Evolutionary conservation across 2,797 vertebrate genomes (phyloP).

Genomic region (Syngnathus acus): DNA sequence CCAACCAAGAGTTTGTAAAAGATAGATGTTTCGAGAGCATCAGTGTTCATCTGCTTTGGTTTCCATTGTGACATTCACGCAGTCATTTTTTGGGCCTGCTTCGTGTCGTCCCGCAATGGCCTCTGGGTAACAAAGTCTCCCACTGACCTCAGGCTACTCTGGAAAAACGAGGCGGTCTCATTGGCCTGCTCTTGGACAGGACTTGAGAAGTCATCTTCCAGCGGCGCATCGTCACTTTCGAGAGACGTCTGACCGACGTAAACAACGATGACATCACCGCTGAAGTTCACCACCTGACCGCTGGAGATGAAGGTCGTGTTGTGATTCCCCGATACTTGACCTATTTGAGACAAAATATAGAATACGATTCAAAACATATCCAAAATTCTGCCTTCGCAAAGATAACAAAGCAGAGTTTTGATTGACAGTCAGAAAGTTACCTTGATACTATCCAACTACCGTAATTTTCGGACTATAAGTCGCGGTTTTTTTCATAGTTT

Average conservation of each 20-base stretch:
- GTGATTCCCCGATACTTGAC: slow-evolving; percentile 89
- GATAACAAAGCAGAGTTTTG: neutral
- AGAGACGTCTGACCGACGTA: slow-evolving; percentile 89
- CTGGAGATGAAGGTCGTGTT: slow-evolving; percentile 97
- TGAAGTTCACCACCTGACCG: slow-evolving; percentile 98
- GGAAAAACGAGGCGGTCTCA: slow-evolving; percentile 68
- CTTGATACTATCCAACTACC: too few relatives aligned
- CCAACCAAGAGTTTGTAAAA: neutral
- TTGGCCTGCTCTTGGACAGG: slow-evolving; percentile 86
- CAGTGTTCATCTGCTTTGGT: slow-evolving; percentile 25
- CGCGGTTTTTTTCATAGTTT: too few relatives aligned
- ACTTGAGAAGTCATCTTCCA: slow-evolving; percentile 73
- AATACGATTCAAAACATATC: neutral
- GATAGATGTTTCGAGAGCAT: neutral
- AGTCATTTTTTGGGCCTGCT: slow-evolving; percentile 65
- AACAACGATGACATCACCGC: slow-evolving; percentile 91
- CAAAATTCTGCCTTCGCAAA: neutral
- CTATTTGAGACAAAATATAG: slow-evolving; percentile 45
- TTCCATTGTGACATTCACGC: slow-evolving; percentile 39
- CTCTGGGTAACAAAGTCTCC: slow-evolving; percentile 33
- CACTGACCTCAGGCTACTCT: slow-evolving; percentile 44
- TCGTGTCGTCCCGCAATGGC: slow-evolving; percentile 46
- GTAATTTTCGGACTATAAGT: too few relatives aligned
- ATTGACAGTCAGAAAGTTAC: too few relatives aligned
- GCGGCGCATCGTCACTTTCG: slow-evolving; percentile 53